Percentiles rank a stretch among this genome's conserved stretches.
phyloP scores from a whole-genome alignment of 2,797 vertebrate genomes.

The Neosilurus mollespiculum region DNA sequence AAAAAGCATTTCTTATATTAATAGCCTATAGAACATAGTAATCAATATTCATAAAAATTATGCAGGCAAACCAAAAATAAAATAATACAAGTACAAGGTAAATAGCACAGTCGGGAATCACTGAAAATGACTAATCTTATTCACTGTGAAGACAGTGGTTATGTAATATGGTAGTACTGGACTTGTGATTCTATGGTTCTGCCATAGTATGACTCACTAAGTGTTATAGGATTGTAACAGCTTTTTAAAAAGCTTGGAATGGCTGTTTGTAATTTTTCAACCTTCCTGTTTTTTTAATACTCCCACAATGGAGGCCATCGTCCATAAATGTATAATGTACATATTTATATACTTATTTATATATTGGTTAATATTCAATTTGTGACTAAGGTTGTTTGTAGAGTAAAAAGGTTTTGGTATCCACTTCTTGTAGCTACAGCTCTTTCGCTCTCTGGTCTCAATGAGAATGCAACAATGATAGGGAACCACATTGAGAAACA shows the following conservation, averaged over 20 bases:
- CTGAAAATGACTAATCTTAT: background rate
- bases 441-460: slow-evolving; percentile 27
- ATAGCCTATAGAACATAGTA: too few relatives aligned
- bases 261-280: background rate
- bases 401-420: slow-evolving; percentile 37
- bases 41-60: background rate
- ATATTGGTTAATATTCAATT: background rate
- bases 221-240: background rate
- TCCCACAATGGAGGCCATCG: background rate
- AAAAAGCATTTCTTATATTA: background rate
- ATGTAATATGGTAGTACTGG: slow-evolving; percentile 22
- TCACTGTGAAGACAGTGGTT: background rate
- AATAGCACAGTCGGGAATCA: background rate
- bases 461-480: slow-evolving; percentile 43
- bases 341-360: background rate
- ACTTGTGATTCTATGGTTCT: slow-evolving; percentile 25
- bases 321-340: background rate
- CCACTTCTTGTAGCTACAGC: slow-evolving; percentile 30
- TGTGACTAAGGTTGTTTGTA: background rate
- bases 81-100: slow-evolving; percentile 9
- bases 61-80: background rate
- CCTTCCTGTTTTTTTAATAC: background rate
- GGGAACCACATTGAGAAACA: slow-evolving; percentile 35
- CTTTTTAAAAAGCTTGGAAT: background rate
- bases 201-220: background rate